phyloP scores from a whole-genome alignment of 2,113 vertebrate species.

The Colistium nudipinnis region DNA sequence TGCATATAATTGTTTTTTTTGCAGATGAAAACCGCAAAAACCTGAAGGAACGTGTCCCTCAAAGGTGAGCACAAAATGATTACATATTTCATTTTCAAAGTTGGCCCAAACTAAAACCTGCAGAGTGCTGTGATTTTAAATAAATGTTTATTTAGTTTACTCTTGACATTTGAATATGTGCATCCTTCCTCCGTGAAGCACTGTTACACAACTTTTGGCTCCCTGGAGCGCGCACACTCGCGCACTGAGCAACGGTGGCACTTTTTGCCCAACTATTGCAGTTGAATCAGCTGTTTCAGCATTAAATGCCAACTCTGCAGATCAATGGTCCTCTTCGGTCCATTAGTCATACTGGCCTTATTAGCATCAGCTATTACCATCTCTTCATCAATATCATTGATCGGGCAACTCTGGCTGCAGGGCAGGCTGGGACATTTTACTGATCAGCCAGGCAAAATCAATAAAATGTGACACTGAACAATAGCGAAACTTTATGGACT shows the following conservation, averaged over 20 bases:
- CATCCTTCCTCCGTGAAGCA: neutral
- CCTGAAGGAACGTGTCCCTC: no score
- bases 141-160: no score
- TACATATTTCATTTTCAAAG: no score
- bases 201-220: conserved; percentile 18
- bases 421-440: conserved; percentile 27
- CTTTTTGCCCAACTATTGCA: conserved; percentile 73
- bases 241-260: conserved; percentile 65
- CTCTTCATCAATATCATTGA: conserved; percentile 71
- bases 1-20: no score
- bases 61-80: no score
- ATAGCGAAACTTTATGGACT: neutral
- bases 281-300: conserved; percentile 77
- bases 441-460: conserved; percentile 27
- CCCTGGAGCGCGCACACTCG: conserved; percentile 16
- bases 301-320: conserved; percentile 76
- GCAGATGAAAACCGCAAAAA: no score
- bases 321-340: conserved; percentile 70
- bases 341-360: conserved; percentile 70
- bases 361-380: conserved; percentile 77
- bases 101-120: no score
- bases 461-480: neutral
- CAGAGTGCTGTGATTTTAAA: no score
- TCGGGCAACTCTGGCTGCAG: conserved; percentile 52
- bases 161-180: no score